These are phyloP conservation scores for Dipodomys stephensi DNA, from an alignment of 2,113 vertebrate genomes.

Conservation along the genomic window DNA sequence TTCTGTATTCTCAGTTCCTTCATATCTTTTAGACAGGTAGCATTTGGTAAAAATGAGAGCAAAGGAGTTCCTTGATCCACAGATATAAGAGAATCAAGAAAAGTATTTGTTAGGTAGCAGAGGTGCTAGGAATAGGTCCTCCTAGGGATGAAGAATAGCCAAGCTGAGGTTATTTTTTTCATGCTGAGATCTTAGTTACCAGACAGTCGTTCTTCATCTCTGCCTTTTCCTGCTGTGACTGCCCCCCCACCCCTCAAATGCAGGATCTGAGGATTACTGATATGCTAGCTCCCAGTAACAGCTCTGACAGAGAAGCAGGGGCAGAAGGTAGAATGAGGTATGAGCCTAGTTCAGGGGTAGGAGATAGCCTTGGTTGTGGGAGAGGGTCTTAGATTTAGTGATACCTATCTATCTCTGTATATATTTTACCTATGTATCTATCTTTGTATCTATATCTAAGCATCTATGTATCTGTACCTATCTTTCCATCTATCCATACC, in stretches of 20 bases:
- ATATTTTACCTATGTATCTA: no score
- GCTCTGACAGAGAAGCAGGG: neutral
- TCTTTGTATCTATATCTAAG: no score
- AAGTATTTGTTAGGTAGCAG: neutral
- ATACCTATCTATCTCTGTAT: neutral
- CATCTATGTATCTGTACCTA: no score
- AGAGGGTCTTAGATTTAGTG: neutral
- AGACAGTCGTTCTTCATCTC: neutral
- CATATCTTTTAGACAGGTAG: neutral
- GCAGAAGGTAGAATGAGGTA: neutral
- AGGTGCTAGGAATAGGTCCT: neutral
- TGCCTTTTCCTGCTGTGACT: neutral
- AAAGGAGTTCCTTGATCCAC: neutral
- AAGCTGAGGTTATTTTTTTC: neutral
- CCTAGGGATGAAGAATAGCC: neutral
- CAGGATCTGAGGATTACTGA: neutral
- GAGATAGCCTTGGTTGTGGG: neutral
- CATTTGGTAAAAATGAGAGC: slow-evolving; percentile 3
- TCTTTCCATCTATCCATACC: no score
- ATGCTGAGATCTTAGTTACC: neutral
- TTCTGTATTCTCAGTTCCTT: neutral
- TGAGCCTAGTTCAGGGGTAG: neutral
- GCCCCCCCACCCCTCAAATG: neutral
- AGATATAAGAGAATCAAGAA: neutral
- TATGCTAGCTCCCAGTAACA: neutral